Percentiles rank a stretch among this genome's conserved stretches.
phyloP scores from a whole-genome alignment of 2,113 vertebrate species.

The Antidorcas marsupialis region DNA sequence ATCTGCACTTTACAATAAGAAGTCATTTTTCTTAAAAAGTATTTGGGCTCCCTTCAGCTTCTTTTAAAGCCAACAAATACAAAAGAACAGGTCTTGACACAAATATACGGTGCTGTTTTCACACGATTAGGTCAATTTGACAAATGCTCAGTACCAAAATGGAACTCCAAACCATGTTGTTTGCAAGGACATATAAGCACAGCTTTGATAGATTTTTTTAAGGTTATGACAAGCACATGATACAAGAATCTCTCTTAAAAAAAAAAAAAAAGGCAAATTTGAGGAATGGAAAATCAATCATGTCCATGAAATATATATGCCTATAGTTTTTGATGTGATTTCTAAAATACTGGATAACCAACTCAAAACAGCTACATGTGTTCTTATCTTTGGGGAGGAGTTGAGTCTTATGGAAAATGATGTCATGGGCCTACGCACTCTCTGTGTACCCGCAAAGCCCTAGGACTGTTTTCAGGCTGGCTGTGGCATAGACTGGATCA shows the following conservation, averaged over 20 bases:
- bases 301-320: constrained; percentile 39
- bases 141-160: constrained; percentile 21
- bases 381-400: not conserved
- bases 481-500: not conserved
- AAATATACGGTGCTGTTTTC: constrained; percentile 29
- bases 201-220: not conserved
- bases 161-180: not conserved
- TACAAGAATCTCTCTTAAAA: not conserved
- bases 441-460: not conserved
- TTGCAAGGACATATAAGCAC: not conserved
- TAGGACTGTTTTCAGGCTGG: not conserved
- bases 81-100: constrained; percentile 16
- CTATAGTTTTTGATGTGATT: constrained; percentile 40
- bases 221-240: not conserved
- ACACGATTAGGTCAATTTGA: constrained; percentile 30
- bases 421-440: not conserved
- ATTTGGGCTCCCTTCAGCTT: constrained; percentile 1
- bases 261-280: not conserved
- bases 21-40: not conserved
- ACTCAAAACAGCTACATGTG: constrained; percentile 11
- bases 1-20: not conserved
- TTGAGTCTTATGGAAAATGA: constrained; percentile 20
- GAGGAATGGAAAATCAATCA: constrained; percentile 49
- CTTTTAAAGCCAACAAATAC: constrained; percentile 34
- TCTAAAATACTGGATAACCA: constrained; percentile 28